Evolutionary conservation across 2,888 invertebrate species (phyloP), one percentile per base, ranked within the genome.

Genomic region (Melipona bicolor): DNA sequence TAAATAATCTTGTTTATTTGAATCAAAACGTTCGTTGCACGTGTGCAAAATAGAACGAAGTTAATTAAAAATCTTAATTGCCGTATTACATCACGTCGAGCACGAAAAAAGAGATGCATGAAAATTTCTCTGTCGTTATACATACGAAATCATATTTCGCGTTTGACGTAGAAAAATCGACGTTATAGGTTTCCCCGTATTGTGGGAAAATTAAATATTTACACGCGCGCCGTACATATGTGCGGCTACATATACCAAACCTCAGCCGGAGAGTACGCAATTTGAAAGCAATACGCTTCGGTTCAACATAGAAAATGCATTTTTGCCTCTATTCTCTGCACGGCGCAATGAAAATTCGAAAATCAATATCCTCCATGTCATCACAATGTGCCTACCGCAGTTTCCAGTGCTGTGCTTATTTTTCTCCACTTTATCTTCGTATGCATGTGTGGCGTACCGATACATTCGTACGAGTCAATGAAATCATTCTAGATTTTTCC

Each of bases 291-390:
- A 76, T 79, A 75, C 67, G 84, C 79, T 78, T 64, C 65, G 61
- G 50, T 76, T 77, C 83, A 62, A 56, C 76, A 36, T 72, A 70
- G 50, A 76, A 79, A 83, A 88, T 80, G 80, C 79, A 86, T 77
- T 89, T 87, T 88, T 84, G 83, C 72, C 71, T 72, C 77, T 76
- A 78, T 77, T 81, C 90, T 81, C 84, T 83, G 73, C n/a, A 61
- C 71, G 76, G 78, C 64, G 80, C 84, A 79, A 88, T 84, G 89
- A 89, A 88, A 88, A 89, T 90, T 90, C 88, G 84, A 88, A 90
- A 86, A 89, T 89, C 89, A 88, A 89, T 89, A 89, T 84, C 59
- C 76, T 49, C 74, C 68, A 77, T 84, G 83, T 82, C 86, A 74
- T 89, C 81, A 76, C 79, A 86, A 88, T 81, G 79, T 82, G 80